A percentile compares a stretch with the other conserved stretches of the same genome.
Evolutionary conservation across 1,140 invertebrate species (phyloP).

Genomic region (Bombus picipes): DNA sequence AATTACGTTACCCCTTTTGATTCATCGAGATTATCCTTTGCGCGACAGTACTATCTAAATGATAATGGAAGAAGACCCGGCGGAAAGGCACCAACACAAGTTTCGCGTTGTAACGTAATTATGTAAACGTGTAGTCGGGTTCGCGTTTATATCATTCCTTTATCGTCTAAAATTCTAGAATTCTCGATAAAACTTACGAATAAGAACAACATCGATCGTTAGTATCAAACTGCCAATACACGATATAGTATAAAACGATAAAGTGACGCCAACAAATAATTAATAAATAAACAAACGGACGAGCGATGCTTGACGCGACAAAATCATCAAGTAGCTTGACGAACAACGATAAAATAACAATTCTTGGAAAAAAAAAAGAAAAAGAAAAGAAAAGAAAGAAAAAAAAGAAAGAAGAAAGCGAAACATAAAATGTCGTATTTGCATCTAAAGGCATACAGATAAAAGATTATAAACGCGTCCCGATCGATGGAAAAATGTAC

Average conservation of each 20-base stretch:
- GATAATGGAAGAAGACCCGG: conserved; percentile 66
- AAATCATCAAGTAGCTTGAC: not conserved
- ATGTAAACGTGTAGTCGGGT: conserved; percentile 34
- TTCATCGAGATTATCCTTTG: not conserved
- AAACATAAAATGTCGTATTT: not conserved
- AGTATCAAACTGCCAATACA: not conserved
- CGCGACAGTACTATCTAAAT: conserved; percentile 44
- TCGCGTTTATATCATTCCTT: not conserved
- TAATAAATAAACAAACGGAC: not conserved
- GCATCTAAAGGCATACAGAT: not conserved
- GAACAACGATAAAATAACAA: not conserved
- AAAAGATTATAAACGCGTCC: conserved; percentile 14
- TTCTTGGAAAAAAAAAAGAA: too few species aligned
- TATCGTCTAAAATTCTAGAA: not conserved
- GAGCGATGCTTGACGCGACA: not conserved
- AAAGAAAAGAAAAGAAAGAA: rapidly evolving
- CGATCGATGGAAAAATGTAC: conserved; percentile 36
- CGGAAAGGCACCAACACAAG: conserved; percentile 76
- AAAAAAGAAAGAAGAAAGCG: too few species aligned
- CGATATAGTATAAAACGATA: not conserved
- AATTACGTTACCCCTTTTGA: not conserved
- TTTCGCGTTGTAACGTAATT: conserved; percentile 57
- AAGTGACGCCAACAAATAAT: not conserved
- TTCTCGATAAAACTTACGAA: not conserved
- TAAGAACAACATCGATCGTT: not conserved